These are phyloP conservation scores for Acronicta psi DNA, from an alignment of 2,888 invertebrate species.

Conservation along the genomic window DNA sequence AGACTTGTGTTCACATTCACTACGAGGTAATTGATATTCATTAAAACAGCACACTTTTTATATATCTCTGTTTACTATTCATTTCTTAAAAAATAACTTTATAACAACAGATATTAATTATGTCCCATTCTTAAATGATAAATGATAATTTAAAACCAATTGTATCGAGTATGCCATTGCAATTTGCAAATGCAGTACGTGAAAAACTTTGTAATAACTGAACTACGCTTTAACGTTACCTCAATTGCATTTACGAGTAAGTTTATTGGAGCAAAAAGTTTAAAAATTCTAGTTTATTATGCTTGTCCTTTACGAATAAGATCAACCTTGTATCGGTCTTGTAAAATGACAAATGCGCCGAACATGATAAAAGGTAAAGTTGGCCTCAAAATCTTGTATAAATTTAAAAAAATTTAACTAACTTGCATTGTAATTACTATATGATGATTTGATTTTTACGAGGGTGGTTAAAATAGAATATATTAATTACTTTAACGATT, in stretches of 20 bases:
- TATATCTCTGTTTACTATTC: constrained; percentile 6
- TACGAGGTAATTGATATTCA: not conserved
- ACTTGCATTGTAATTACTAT: too few species aligned
- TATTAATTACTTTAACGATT: too few species aligned
- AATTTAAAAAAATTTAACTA: too few species aligned
- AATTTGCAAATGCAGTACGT: not conserved
- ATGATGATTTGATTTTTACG: too few species aligned
- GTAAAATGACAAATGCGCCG: too few species aligned
- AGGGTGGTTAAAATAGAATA: too few species aligned
- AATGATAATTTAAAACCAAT: constrained; percentile 10
- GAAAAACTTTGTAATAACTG: constrained; percentile 1
- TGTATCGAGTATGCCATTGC: constrained; percentile 8
- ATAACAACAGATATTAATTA: constrained; percentile 13
- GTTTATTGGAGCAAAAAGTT: not conserved
- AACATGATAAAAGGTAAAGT: too few species aligned
- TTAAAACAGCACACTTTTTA: constrained; percentile 1
- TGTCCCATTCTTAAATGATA: constrained; percentile 15
- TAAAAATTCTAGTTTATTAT: not conserved
- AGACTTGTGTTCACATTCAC: too few species aligned
- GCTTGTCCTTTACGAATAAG: not conserved
- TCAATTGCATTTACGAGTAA: not conserved
- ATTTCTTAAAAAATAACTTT: constrained; percentile 21
- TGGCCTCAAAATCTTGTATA: too few species aligned
- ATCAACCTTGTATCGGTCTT: not conserved
- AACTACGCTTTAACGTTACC: not conserved